Base-by-base conservation (phyloP, 2,888 invertebrate species). In the Adineta ricciae region DNA sequence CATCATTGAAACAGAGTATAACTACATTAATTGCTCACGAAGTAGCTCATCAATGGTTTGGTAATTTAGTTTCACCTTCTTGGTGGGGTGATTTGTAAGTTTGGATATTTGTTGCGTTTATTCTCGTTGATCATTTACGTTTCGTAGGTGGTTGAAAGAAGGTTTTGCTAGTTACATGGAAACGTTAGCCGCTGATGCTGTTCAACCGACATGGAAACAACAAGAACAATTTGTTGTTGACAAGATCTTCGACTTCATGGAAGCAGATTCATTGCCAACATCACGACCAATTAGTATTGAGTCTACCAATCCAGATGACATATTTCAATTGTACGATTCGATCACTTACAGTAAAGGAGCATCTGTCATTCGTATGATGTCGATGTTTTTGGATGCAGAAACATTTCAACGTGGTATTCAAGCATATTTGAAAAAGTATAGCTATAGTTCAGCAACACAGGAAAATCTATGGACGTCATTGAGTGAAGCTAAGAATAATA, bases 331-430 rank as follows among this genome's bases (percentile, higher is more conserved):
- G 88, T 98, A 97, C 92, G 97, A 98, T 92, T 94, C 95, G 88
- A 97, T 98, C 88, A 96, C 97, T 52, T 98, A 97, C 91, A 94
- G 94, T 89, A 98, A 98, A 90, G 97, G 96, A 8, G 96, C 96
- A 2, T 95, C 95, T 84, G 94, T 97, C 14, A 96, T 97, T 87
- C 92, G 97, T 87, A 97, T 97, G 97, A 91, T 97, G 87, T 95
- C 96, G 89, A 93, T 94, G 88, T 97, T 95, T 89, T 94, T 98
- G 88, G 97, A 97, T 24, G 95, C 96, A 91, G 93, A 94, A 89
- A 92, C 92, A 86, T 83, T 85, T 56, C 83, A 56, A 19, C 32
- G 36, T 27, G 85, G 85, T 72, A 32, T 85, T 50, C 82, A 11
- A 82, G n/a, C 16, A 2, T 82, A 82, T 82, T n/a, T 82, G 11